Base-by-base conservation (phyloP, 2,113 vertebrate species). In the Gnathonemus echidnorhynchus region DNA sequence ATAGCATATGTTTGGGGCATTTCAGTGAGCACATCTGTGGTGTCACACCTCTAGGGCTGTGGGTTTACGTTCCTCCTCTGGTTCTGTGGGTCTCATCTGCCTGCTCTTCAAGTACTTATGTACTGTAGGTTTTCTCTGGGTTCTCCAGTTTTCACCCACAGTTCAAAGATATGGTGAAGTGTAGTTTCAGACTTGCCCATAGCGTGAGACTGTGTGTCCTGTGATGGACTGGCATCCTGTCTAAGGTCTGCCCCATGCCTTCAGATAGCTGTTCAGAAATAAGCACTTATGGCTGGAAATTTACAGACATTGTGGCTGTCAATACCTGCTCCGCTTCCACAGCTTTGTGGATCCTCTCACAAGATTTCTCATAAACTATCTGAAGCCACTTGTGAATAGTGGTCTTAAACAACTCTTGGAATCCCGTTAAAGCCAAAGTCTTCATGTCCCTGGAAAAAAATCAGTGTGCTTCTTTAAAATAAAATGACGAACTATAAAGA, bases 311-410 rank as follows among this genome's bases (percentile, higher is more conserved):
- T 62, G 56, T 62, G 56, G 24, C 24, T 62, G 24, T 9, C 56
- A 62, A n/a, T 62, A 62, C 24, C 56, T 95, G 95, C 93, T 98
- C 97, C n/a, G 90, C 89, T 3, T 97, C 96, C 90, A 97, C 96
- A 0, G 97, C 96, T 88, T 93, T 95, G 88, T 95, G 93, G 31
- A 98, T 96, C 90, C 97, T 94, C 92, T 97, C 96, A 85, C 94
- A 95, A 19, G 96, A 95, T 90, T 96, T 96, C 89, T 98, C 97
- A 46, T 97, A 95, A 90, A 98, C 94, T 2, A 97, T 97, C 92
- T 97, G 96, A 92, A 98, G 94, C 97, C 97, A 98, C 90, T 97
- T 97, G 90, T 97, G 97, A 92, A 98, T 97, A 0, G 97, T 97
- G 0, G 96, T 96, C 92, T 98, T 96, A 91, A 98, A 98, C 89